A percentile compares a stretch with the other conserved stretches of the same genome.
These are phyloP conservation scores for Microcebus tavaratra DNA, from an alignment of 2,113 vertebrate species.

Conservation along the genomic window DNA sequence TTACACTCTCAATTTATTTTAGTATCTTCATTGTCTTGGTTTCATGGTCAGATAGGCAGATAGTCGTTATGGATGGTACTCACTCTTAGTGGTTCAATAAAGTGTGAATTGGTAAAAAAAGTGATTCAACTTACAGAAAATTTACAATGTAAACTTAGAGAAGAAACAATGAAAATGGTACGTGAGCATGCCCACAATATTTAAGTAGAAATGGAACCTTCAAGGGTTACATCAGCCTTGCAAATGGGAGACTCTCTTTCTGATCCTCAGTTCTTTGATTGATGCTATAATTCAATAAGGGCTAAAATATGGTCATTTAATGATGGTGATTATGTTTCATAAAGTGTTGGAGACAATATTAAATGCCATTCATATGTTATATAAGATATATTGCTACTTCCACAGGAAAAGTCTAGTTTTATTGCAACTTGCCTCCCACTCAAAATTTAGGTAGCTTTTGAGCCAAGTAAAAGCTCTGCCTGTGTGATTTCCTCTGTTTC, in stretches of 20 bases:
- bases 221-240: neutral
- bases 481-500: neutral
- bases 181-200: neutral
- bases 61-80: neutral
- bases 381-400: neutral
- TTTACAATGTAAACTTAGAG: neutral
- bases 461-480: neutral
- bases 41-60: neutral
- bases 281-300: neutral
- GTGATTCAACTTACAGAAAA: slow-evolving; percentile 23
- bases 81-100: neutral
- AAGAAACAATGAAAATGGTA: neutral
- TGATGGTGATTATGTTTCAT: neutral
- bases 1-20: neutral
- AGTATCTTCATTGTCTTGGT: slow-evolving; percentile 35
- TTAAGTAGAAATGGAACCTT: neutral
- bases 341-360: neutral
- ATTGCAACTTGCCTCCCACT: neutral
- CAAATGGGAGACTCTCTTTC: neutral
- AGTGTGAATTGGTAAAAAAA: slow-evolving; percentile 38
- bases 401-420: neutral
- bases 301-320: neutral
- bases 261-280: neutral
- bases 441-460: neutral
- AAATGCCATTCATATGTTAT: neutral